A percentile compares a stretch with the other conserved stretches of the same genome.
Evolutionary conservation across 2,113 vertebrate species (phyloP).

Genomic region (Pelodiscus sinensis): DNA sequence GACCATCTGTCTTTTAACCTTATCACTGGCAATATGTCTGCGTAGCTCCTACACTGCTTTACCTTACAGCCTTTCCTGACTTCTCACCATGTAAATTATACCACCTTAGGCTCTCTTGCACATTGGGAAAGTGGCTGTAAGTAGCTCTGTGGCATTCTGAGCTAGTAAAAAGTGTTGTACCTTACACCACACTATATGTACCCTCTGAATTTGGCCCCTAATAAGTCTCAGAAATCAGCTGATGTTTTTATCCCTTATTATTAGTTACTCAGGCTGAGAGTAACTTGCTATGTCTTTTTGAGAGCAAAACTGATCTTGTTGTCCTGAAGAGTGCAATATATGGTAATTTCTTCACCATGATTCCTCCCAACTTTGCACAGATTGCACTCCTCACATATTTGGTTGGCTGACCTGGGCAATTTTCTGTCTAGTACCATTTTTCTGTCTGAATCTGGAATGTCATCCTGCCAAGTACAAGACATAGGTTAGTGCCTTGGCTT

Average conservation of each 20-base stretch:
- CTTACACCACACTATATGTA: background rate
- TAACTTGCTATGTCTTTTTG: too few relatives aligned
- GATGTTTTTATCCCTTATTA: background rate
- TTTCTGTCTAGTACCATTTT: fast-evolving
- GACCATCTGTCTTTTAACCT: too few relatives aligned
- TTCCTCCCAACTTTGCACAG: background rate
- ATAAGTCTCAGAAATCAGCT: background rate
- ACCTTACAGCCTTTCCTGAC: background rate
- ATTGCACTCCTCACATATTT: background rate
- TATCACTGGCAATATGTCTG: background rate
- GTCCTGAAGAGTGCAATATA: background rate
- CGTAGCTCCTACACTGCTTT: background rate
- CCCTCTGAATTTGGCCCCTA: background rate
- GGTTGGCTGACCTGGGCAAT: background rate
- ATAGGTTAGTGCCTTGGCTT: background rate
- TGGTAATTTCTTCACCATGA: fast-evolving
- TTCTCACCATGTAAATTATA: background rate
- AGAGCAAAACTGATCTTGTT: background rate
- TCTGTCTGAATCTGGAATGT: background rate
- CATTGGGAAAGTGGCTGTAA: background rate
- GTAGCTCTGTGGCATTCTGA: background rate
- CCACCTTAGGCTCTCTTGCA: fast-evolving
- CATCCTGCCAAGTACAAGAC: background rate
- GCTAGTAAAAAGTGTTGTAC: fast-evolving
- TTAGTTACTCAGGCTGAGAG: background rate